These are phyloP conservation scores for Channa maculata DNA, from an alignment of 2,113 vertebrate genomes.

Conservation along the genomic window DNA sequence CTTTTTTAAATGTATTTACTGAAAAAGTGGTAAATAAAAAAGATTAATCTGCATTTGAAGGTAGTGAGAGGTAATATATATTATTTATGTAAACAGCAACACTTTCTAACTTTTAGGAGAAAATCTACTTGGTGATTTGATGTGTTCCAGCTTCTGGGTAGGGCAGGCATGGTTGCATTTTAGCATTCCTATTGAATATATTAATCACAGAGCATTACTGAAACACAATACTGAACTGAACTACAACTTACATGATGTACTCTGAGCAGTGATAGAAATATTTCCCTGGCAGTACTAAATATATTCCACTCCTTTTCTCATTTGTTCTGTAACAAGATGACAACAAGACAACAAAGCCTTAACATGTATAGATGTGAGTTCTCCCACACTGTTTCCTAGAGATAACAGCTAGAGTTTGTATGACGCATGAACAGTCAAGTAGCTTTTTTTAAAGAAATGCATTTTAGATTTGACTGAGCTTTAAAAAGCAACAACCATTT, in stretches of 20 bases:
- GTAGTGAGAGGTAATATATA: no score
- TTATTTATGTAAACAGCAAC: no score
- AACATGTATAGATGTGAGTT: neutral
- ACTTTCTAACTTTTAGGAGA: no score
- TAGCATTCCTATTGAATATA: no score
- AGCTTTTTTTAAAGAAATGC: constrained; percentile 31
- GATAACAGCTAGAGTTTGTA: constrained; percentile 45
- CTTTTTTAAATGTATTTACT: no score
- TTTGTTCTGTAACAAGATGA: constrained; percentile 16
- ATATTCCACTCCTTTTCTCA: neutral
- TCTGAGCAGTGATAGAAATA: neutral
- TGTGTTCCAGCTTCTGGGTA: no score
- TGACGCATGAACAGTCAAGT: constrained; percentile 8
- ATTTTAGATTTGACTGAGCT: constrained; percentile 17
- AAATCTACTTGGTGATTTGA: no score
- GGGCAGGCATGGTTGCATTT: no score
- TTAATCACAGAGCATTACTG: no score
- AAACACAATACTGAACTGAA: neutral
- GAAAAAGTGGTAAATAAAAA: no score
- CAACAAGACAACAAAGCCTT: constrained; percentile 5
- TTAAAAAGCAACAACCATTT: neutral
- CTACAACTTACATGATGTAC: neutral
- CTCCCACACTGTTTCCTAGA: constrained; percentile 51
- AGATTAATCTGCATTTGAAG: no score
- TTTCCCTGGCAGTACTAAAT: neutral